Evolutionary conservation across 1,140 invertebrate species (phyloP).

Genomic region (Orchesella cincta): DNA sequence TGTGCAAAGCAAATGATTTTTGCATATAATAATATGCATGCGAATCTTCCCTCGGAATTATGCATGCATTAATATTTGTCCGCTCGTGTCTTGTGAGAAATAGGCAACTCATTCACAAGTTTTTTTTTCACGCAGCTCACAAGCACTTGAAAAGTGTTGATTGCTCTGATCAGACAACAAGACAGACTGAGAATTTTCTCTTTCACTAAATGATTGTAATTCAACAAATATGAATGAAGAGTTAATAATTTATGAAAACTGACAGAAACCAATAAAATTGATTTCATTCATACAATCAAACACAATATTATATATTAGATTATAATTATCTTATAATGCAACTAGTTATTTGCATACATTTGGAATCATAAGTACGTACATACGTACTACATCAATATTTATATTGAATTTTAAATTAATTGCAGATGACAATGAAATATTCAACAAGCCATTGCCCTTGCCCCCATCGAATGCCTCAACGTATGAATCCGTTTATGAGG

Average conservation of each 20-base stretch:
- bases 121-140: not conserved
- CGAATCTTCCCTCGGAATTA: too few relatives aligned
- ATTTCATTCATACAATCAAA: not conserved
- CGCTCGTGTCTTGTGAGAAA: too few relatives aligned
- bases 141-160: not conserved
- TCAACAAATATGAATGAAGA: not conserved
- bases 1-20: too few relatives aligned
- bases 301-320: too few relatives aligned
- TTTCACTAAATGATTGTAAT: not conserved
- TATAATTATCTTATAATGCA: too few relatives aligned
- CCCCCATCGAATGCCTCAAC: conserved; percentile 23
- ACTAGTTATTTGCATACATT: too few relatives aligned
- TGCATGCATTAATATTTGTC: too few relatives aligned
- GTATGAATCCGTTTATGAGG: conserved; percentile 21
- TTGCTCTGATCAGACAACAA: too few relatives aligned
- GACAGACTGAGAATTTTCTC: not conserved
- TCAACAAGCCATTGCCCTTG: conserved; percentile 28
- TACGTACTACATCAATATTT: not conserved
- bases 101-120: not conserved
- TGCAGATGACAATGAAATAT: conserved; percentile 27
- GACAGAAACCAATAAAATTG: not conserved
- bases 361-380: not conserved
- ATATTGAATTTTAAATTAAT: too few relatives aligned
- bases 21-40: too few relatives aligned
- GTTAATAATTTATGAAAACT: not conserved